phyloP scores from a whole-genome alignment of 2,888 invertebrate species.

The Tortrix viridana region DNA sequence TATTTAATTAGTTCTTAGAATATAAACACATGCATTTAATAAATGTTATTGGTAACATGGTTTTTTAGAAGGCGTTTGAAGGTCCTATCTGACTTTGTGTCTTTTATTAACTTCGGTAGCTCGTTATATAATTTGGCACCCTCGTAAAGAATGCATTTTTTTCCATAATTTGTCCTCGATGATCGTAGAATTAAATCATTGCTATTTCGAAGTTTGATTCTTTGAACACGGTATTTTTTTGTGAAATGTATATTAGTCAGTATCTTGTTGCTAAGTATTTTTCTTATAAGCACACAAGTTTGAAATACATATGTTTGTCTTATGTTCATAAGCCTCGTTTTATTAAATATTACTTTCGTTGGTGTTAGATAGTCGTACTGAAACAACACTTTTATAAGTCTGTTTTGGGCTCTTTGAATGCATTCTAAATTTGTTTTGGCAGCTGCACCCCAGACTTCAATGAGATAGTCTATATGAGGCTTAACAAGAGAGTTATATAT shows the following conservation, averaged over 20 bases:
- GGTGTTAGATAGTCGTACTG: background rate
- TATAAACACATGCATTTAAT: no score
- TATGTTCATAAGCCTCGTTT: background rate
- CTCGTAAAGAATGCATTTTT: background rate
- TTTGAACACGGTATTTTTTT: background rate
- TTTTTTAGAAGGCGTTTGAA: background rate
- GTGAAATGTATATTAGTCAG: background rate
- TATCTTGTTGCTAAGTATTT: background rate
- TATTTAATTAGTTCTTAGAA: no score
- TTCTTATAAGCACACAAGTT: background rate
- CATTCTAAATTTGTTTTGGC: background rate
- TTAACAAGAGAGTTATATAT: no score
- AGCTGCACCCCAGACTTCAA: no score
- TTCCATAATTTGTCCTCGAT: background rate
- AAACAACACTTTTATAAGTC: background rate
- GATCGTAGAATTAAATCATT: background rate
- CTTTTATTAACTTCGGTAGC: background rate
- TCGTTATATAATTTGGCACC: constrained; percentile 1
- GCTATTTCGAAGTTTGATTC: background rate
- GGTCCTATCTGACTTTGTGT: background rate
- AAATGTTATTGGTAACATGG: background rate
- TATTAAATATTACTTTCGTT: background rate
- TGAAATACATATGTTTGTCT: background rate
- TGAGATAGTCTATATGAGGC: no score
- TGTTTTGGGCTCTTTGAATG: background rate